Conservation (phyloP, 2,797 vertebrate species). For the Acanthurus tractus region DNA sequence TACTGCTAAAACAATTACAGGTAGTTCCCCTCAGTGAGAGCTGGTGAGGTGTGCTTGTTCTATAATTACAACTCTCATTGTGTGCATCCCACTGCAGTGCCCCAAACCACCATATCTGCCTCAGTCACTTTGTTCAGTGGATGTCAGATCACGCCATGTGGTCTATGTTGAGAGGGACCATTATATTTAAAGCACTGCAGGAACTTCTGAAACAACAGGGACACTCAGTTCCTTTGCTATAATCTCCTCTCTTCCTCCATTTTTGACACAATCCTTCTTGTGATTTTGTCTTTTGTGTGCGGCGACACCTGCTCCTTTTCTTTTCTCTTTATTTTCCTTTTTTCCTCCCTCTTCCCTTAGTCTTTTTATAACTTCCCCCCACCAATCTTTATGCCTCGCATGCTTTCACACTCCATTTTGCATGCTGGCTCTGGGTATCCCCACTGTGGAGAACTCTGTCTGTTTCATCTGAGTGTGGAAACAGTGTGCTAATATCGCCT, state of each 20-base stretch:
- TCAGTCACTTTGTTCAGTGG: slow-evolving; percentile 67
- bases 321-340: slow-evolving; percentile 18
- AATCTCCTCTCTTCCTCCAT: slow-evolving; percentile 51
- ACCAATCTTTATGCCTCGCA: slow-evolving; percentile 64
- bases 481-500: slow-evolving; percentile 79
- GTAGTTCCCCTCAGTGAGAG: slow-evolving; percentile 52
- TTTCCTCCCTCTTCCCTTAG: background rate
- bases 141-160: slow-evolving; percentile 65
- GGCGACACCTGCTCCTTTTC: slow-evolving; percentile 52
- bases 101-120: slow-evolving; percentile 59
- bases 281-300: slow-evolving; percentile 50
- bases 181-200: slow-evolving; percentile 67
- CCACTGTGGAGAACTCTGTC: slow-evolving; percentile 72
- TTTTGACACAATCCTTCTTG: slow-evolving; percentile 51
- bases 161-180: slow-evolving; percentile 48
- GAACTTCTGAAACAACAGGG: slow-evolving; percentile 59
- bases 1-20: slow-evolving; percentile 61
- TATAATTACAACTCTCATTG: slow-evolving; percentile 68
- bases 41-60: slow-evolving; percentile 54
- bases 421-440: slow-evolving; percentile 68
- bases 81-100: slow-evolving; percentile 53
- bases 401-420: slow-evolving; percentile 75
- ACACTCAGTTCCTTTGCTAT: slow-evolving; percentile 47
- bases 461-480: slow-evolving; percentile 65
- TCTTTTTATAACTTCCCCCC: slow-evolving; percentile 59